Base-by-base conservation (phyloP, 92 coral and sea anemone species). In the Montipora capitata region DNA sequence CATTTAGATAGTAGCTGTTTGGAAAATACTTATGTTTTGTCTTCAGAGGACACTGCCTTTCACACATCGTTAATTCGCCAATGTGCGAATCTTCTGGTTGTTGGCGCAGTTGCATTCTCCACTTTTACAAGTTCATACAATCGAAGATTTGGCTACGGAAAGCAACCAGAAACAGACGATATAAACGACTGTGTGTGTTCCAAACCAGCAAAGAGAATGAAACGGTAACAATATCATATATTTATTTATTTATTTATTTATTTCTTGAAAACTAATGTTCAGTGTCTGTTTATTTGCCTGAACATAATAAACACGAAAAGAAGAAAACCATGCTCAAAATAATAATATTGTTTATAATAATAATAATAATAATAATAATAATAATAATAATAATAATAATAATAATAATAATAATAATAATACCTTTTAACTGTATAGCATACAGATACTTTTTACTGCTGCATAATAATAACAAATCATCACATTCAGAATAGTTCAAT, bases 41-140 rank as follows among this genome's bases (percentile, higher is more conserved):
- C 85, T 38, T 66, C 86, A 5, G 91, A 87, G 87, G 87, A 87
- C 27, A 87, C 87, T 15, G 87, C 87, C 41, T 79, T 87, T 77
- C 44, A 67, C 17, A 41, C 56, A 8, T 58, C 86, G 27, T 57
- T 87, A 45, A 69, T 91, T 42, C 40, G 75, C 59, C 75, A 87
- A n/a, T 72, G 75, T 44, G 65, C 18, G 40, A 91, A 75, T 68
- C 70, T 91, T 3, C 61, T 87, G 3, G 63, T 91, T 8, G 91
- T 87, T 35, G 94, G 91, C 40, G 94, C 94, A 18, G 76, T 87
- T 38, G 72, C 94, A 5, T 91, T 91, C 63, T 66, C 94, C 14
- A 85, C 91, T 14, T 91, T 71, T 81, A 83, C 91, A 35, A 40
- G 61, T 12, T 71, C 94, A 3, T 91, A 41, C 74, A 91, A 91